Percentiles rank a stretch among this genome's conserved stretches.
These are phyloP conservation scores for Stichopus horrens DNA, from an alignment of 53 echinoderm and acorn worm species.

Conservation along the genomic window DNA sequence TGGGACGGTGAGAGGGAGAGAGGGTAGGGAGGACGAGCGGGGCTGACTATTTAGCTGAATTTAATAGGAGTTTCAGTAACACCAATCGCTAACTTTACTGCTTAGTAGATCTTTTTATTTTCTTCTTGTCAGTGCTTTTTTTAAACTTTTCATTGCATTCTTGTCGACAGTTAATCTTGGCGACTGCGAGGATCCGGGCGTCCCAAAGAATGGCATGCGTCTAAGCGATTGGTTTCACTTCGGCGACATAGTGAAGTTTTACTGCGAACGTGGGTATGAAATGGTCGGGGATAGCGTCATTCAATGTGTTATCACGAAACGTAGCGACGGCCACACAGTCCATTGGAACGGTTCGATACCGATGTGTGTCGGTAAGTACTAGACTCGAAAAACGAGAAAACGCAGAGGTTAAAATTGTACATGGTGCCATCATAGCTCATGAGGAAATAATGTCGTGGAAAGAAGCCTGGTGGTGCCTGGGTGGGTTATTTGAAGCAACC, in stretches of 20 bases:
- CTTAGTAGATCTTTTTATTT: background rate
- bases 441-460: no score
- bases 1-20: background rate
- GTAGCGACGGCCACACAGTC: slow-evolving; percentile 56
- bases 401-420: no score
- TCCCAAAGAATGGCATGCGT: slow-evolving; percentile 51
- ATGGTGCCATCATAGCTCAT: no score
- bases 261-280: slow-evolving; percentile 61
- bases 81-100: background rate
- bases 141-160: background rate
- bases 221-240: slow-evolving; percentile 54
- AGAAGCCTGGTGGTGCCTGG: no score
- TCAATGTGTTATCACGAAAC: slow-evolving; percentile 62
- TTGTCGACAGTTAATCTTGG: slow-evolving; percentile 59
- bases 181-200: slow-evolving; percentile 54
- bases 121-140: background rate
- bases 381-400: background rate
- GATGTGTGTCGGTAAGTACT: slow-evolving; percentile 59
- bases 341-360: slow-evolving; percentile 70
- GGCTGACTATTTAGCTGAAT: no score
- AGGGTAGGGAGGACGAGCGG: background rate
- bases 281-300: slow-evolving; percentile 52
- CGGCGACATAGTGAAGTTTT: slow-evolving; percentile 64
- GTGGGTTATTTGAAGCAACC: no score
- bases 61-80: no score